These are phyloP conservation scores for Maniola hyperantus DNA, from an alignment of 2,888 invertebrate genomes.

Conservation along the genomic window DNA sequence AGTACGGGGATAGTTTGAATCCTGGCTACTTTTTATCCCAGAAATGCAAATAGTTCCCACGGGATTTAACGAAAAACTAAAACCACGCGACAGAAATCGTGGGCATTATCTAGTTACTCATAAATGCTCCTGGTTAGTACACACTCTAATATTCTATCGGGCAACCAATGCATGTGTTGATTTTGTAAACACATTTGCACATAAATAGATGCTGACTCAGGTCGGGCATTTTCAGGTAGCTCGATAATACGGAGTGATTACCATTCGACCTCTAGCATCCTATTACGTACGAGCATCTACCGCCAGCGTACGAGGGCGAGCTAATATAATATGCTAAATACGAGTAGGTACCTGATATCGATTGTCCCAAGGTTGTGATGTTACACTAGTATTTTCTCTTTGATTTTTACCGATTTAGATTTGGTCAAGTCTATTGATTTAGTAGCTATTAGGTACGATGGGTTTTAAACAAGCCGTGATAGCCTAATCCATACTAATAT, in stretches of 20 bases:
- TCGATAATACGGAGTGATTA: slow-evolving; percentile 19
- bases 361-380: slow-evolving; percentile 11
- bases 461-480: too few species aligned
- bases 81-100: too few species aligned
- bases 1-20: too few species aligned
- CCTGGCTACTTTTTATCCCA: too few species aligned
- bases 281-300: background rate
- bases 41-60: too few species aligned
- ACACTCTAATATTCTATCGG: too few species aligned
- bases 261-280: slow-evolving; percentile 20
- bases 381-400: background rate
- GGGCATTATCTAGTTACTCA: too few species aligned
- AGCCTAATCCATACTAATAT: too few species aligned
- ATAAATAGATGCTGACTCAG: slow-evolving; percentile 1
- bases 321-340: slow-evolving; percentile 19
- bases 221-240: slow-evolving; percentile 13
- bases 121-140: too few species aligned
- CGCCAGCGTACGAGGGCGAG: slow-evolving; percentile 8
- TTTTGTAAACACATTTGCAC: background rate
- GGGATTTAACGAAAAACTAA: too few species aligned
- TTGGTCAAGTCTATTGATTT: background rate
- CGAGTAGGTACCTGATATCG: slow-evolving; percentile 11
- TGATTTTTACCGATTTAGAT: slow-evolving; percentile 5
- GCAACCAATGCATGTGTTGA: background rate
- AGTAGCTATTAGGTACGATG: too few species aligned